A percentile compares a stretch with the other conserved stretches of the same genome.
Evolutionary conservation across 2,797 vertebrate genomes (phyloP).

Genomic region (Triplophysa bombifrons): DNA sequence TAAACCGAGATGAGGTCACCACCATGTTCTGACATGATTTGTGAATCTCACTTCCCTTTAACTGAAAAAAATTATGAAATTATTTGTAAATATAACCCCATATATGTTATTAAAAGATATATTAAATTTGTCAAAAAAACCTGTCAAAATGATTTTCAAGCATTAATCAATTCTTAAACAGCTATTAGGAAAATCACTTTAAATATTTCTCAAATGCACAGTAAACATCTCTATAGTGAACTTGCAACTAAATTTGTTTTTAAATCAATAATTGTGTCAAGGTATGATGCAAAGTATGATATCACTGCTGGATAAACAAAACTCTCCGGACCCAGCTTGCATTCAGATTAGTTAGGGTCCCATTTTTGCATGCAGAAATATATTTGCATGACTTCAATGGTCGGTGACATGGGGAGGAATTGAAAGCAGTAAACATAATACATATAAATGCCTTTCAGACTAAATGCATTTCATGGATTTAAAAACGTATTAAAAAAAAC

Average conservation of each 20-base stretch:
- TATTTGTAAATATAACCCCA: too few relatives aligned
- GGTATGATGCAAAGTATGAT: slow-evolving; percentile 27
- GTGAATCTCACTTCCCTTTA: slow-evolving; percentile 13
- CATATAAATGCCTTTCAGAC: not conserved
- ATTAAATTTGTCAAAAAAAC: too few relatives aligned
- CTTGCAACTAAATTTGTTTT: not conserved
- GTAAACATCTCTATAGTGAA: not conserved
- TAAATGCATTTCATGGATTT: not conserved
- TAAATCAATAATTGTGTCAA: slow-evolving; percentile 9
- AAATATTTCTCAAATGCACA: not conserved
- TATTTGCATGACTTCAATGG: slow-evolving; percentile 48
- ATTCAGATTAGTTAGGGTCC: slow-evolving; percentile 38
- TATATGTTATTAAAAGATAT: too few relatives aligned
- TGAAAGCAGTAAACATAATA: not conserved
- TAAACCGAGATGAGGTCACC: slow-evolving; percentile 23
- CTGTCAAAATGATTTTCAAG: too few relatives aligned
- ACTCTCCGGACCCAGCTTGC: not conserved
- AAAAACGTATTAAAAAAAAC: too few relatives aligned
- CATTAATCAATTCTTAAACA: too few relatives aligned
- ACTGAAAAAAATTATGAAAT: not conserved
- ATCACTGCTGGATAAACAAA: slow-evolving; percentile 40
- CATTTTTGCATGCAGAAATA: slow-evolving; percentile 47
- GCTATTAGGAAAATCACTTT: not conserved
- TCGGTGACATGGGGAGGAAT: slow-evolving; percentile 6
- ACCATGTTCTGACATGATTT: slow-evolving; percentile 36